phyloP scores from a whole-genome alignment of 1,140 invertebrate genomes.

The Aphis gossypii region DNA sequence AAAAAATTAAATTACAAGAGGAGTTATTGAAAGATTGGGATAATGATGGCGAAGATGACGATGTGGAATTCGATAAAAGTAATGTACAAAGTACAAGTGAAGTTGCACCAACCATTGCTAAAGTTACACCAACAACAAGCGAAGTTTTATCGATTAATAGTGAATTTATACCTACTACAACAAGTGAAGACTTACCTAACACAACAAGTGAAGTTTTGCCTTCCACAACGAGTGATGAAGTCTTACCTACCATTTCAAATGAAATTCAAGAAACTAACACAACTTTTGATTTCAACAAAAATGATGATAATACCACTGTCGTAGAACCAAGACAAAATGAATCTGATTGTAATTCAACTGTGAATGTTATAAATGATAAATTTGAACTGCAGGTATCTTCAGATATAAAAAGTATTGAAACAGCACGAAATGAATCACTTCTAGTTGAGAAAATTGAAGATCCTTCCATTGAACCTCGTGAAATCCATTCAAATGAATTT shows the following conservation, averaged over 20 bases:
- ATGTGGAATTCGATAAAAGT: background rate
- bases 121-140: background rate
- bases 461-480: background rate
- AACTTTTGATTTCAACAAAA: background rate
- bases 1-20: conserved; percentile 27
- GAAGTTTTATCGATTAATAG: background rate
- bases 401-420: background rate
- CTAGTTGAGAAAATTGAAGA: background rate
- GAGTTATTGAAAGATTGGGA: conserved; percentile 46
- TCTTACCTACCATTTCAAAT: no score
- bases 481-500: background rate
- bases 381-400: background rate
- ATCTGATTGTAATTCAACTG: background rate
- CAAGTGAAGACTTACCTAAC: no score
- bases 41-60: background rate
- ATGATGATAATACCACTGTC: background rate
- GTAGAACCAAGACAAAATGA: background rate
- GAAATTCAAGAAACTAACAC: background rate
- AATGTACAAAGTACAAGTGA: background rate
- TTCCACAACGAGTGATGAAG: background rate
- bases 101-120: background rate
- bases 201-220: background rate
- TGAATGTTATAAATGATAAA: background rate
- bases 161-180: background rate
- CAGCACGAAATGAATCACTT: background rate